Percentiles rank a stretch among this genome's conserved stretches.
Conservation (phyloP, 2,113 vertebrate genomes). For the Ceratotherium simum region DNA sequence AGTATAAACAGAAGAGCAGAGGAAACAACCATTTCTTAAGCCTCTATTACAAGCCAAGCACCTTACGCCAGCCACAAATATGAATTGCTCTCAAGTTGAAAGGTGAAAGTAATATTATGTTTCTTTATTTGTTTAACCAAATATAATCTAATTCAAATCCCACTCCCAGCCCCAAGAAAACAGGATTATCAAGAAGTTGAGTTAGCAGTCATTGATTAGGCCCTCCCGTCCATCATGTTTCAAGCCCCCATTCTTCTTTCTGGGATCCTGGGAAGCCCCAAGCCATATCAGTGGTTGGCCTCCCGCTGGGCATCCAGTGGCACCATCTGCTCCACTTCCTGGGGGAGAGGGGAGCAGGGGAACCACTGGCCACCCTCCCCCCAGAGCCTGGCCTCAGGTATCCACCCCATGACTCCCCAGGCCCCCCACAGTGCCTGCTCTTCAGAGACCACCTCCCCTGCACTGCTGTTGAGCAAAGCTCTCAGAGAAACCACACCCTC, state of each 20-base stretch:
- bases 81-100: neutral
- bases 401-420: neutral
- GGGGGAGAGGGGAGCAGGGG: fast-evolving
- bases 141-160: neutral
- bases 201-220: neutral
- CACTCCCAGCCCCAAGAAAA: neutral
- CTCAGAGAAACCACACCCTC: neutral
- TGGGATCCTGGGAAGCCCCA: neutral
- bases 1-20: neutral
- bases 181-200: neutral
- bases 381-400: neutral
- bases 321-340: neutral
- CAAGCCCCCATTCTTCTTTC: neutral
- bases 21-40: neutral
- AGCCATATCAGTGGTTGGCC: neutral
- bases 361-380: neutral
- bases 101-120: neutral
- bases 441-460: neutral
- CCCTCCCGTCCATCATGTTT: neutral
- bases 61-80: neutral
- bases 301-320: neutral
- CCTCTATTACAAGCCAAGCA: neutral
- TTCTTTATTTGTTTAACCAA: conserved; percentile 10
- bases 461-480: neutral
- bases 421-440: neutral